A percentile compares a stretch with the other conserved stretches of the same genome.
These are phyloP conservation scores for Diorhabda sublineata DNA, from an alignment of 1,140 invertebrate species.

Conservation along the genomic window DNA sequence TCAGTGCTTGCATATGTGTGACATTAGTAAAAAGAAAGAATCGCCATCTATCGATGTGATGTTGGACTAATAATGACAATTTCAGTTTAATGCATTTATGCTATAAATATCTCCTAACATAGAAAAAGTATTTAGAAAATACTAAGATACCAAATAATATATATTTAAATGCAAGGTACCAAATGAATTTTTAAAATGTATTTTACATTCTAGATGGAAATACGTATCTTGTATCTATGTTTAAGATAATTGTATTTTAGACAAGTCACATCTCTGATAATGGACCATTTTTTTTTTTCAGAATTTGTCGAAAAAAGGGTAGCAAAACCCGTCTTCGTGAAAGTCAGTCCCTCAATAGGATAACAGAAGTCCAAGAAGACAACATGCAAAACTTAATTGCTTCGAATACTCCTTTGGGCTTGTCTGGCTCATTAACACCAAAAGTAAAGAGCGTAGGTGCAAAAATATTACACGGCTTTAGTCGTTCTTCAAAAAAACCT, in stretches of 20 bases:
- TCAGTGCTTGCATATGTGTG: not conserved
- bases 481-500: slow-evolving; percentile 24
- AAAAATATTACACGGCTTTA: slow-evolving; percentile 31
- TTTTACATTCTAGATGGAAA: too few relatives aligned
- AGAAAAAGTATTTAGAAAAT: too few relatives aligned
- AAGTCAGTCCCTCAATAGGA: slow-evolving; percentile 76
- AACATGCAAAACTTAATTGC: slow-evolving; percentile 36
- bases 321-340: slow-evolving; percentile 64
- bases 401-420: slow-evolving; percentile 34
- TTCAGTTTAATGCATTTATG: too few relatives aligned
- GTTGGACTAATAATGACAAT: too few relatives aligned
- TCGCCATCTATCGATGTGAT: not conserved
- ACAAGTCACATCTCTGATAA: too few relatives aligned
- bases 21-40: not conserved
- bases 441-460: slow-evolving; percentile 39
- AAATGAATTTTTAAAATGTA: too few relatives aligned
- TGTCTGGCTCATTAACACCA: slow-evolving; percentile 38
- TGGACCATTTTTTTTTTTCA: not conserved
- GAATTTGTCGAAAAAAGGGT: slow-evolving; percentile 54
- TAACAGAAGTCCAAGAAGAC: slow-evolving; percentile 71
- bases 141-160: too few relatives aligned
- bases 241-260: too few relatives aligned
- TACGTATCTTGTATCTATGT: too few relatives aligned
- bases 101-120: too few relatives aligned
- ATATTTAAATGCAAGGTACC: too few relatives aligned